These are phyloP conservation scores for Ifrita kowaldi DNA, from an alignment of 2,113 vertebrate genomes.

Conservation along the genomic window DNA sequence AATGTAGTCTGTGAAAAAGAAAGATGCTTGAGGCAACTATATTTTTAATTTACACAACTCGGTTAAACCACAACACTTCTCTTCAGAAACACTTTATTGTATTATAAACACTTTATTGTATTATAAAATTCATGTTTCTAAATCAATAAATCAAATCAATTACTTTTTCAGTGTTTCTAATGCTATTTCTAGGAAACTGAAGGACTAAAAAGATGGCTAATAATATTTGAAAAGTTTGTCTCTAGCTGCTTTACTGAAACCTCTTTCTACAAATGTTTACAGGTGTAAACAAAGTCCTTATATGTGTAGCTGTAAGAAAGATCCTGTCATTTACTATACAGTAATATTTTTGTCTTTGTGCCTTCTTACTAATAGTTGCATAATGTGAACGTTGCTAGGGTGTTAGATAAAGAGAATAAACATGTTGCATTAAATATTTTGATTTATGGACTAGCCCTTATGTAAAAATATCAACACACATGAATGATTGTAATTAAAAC, in stretches of 20 bases:
- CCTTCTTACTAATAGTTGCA: background rate
- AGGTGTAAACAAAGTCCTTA: background rate
- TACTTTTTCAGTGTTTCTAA: background rate
- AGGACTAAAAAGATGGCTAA: background rate
- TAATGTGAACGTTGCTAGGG: background rate
- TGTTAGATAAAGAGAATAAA: background rate
- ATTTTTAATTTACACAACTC: background rate
- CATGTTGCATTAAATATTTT: background rate
- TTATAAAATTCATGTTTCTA: background rate
- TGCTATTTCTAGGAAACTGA: accelerated
- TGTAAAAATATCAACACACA: background rate
- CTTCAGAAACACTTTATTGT: background rate
- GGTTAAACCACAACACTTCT: background rate
- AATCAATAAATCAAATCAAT: background rate
- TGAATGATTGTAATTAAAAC: background rate
- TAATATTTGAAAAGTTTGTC: background rate
- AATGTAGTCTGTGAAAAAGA: background rate
- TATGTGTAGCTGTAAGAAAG: background rate
- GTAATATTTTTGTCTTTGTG: background rate
- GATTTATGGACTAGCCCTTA: background rate
- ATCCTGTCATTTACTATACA: background rate
- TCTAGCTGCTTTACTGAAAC: background rate
- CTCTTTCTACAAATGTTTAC: background rate
- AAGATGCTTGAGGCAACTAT: background rate
- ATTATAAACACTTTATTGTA: accelerated